Evolutionary conservation across 2,113 vertebrate species (phyloP), one percentile per base, ranked within the genome.

Genomic region (Muntiacus muntjak): DNA sequence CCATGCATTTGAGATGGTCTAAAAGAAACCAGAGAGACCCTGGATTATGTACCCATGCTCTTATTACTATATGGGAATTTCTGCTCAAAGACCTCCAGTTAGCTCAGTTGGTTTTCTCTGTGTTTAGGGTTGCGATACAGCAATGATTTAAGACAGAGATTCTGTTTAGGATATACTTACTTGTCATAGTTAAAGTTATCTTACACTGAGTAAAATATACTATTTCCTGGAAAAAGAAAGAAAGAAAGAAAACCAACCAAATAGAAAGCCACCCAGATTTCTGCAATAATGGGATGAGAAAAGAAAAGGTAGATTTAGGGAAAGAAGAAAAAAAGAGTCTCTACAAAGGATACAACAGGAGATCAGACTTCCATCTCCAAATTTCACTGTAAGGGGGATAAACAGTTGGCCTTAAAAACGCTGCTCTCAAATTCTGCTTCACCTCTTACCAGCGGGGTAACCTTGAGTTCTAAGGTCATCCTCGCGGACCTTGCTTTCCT

Each of bases 131-230:
- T 55, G 62, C 8, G 28, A 30, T 15, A 19, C 3, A 67, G 52
- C 8, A 30, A 43, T 90, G 5, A 88, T 90, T 95, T 57, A 82
- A 78, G 33, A 74, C 57, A 84, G n/a, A 60, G 23, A 88, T 83
- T 93, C 78, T 76, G 1, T 60, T 95, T 87, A 86, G 50, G 45
- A 94, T 55, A 88, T 85, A 82, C 47, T 89, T 94, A 30, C 5
- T 87, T 50, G n/a, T 50, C 36, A n/a, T n/a, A 60, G 54, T 89
- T 60, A 82, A 89, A 88, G 88, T 93, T 83, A 89, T 62, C 45
- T 89, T 94, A 97, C 97, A 43, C 13, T 64, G 90, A 92, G 60
- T 93, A 88, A 92, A 91, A 96, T 43, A 60, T 25, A 43, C 45
- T 64, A n/a, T 93, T 91, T 94, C 84, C 33, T 85, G 36, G 30